A percentile compares a stretch with the other conserved stretches of the same genome.
phyloP scores from a whole-genome alignment of 1,140 invertebrate species.

The Tetranychus urticae region DNA sequence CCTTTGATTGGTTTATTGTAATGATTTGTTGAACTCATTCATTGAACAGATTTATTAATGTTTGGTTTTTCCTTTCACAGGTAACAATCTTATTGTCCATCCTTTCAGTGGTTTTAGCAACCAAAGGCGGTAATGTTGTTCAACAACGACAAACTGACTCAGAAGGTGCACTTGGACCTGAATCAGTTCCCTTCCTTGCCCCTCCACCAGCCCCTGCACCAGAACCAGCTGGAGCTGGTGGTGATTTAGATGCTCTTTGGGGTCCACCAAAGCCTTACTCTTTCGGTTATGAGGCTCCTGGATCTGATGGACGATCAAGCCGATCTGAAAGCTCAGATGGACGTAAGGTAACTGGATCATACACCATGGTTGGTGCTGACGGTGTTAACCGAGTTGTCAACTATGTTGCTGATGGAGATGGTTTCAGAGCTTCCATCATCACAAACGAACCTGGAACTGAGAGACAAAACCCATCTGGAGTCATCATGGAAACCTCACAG shows the following conservation, averaged over 20 bases:
- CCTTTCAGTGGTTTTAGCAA: no score
- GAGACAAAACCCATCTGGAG: conserved; percentile 5
- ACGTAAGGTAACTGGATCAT: conserved; percentile 7
- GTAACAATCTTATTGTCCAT: no score
- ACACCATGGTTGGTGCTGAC: conserved; percentile 3
- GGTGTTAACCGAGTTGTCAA: conserved; percentile 8
- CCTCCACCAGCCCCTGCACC: not conserved
- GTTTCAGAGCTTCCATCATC: conserved; percentile 20
- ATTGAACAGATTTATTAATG: no score
- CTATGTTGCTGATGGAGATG: conserved; percentile 14
- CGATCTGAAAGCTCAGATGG: conserved; percentile 5
- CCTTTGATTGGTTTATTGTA: no score
- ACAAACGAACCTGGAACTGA: conserved; percentile 11
- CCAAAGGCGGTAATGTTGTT: no score
- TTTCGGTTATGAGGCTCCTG: not conserved
- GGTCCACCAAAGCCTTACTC: not conserved
- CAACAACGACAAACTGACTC: not conserved
- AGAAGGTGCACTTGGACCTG: not conserved
- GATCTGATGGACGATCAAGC: not conserved
- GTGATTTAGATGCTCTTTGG: not conserved
- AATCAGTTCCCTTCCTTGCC: not conserved
- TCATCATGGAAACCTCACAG: conserved; percentile 4
- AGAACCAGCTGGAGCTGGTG: not conserved
- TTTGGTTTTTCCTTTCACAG: no score
- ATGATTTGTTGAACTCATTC: no score